Evolutionary conservation across 2,888 invertebrate species (phyloP).

Genomic region (Exephanes ischioxanthus): DNA sequence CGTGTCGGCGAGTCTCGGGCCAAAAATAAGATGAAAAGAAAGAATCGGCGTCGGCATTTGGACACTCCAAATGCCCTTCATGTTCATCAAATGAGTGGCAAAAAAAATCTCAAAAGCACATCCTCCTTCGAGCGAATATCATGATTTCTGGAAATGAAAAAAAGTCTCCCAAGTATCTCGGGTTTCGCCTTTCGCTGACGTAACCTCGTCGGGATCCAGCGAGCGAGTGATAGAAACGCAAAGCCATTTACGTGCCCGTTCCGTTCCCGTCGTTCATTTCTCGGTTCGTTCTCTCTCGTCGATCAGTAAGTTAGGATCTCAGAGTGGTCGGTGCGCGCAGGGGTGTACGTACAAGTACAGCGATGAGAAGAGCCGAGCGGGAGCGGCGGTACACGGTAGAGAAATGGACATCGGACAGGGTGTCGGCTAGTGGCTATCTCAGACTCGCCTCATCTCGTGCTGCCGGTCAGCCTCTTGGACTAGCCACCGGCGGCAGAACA

Average conservation of each 20-base stretch:
- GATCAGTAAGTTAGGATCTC: slow-evolving; percentile 58
- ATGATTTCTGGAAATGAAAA: background rate
- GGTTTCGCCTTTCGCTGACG: slow-evolving; percentile 8
- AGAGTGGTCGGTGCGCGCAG: slow-evolving; percentile 54
- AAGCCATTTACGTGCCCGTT: background rate
- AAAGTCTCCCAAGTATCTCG: background rate
- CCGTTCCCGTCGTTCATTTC: slow-evolving; percentile 31
- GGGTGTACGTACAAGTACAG: slow-evolving; percentile 25
- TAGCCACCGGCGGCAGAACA: slow-evolving; percentile 53
- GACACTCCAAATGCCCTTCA: background rate
- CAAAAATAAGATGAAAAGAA: background rate
- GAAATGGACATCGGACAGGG: slow-evolving; percentile 79
- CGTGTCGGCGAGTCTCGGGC: background rate
- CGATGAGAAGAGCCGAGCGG: slow-evolving; percentile 22
- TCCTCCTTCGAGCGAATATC: background rate
- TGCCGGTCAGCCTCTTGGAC: slow-evolving; percentile 56
- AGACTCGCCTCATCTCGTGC: slow-evolving; percentile 76
- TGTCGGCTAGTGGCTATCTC: slow-evolving; percentile 83
- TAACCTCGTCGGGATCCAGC: slow-evolving; percentile 8
- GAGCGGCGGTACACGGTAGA: slow-evolving; percentile 55
- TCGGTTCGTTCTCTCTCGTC: slow-evolving; percentile 38
- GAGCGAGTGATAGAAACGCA: slow-evolving; percentile 50
- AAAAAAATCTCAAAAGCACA: background rate
- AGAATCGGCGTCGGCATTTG: background rate
- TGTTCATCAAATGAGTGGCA: background rate